Conservation (phyloP, 2,888 invertebrate species). For the Esperia sulphurella region DNA sequence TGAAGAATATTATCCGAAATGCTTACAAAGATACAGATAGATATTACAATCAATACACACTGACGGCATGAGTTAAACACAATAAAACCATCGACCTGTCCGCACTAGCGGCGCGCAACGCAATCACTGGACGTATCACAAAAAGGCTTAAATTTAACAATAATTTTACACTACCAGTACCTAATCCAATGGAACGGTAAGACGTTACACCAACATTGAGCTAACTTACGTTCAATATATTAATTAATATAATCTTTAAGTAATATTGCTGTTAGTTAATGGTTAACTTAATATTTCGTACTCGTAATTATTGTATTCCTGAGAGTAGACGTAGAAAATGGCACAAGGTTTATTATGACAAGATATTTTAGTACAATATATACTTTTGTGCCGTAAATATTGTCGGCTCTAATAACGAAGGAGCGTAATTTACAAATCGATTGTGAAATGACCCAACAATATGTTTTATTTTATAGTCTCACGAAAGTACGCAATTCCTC, state of each 20-base stretch:
- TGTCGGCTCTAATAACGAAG: too few relatives aligned
- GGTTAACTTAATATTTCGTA: conserved; percentile 63
- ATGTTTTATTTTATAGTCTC: too few relatives aligned
- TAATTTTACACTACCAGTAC: conserved; percentile 68
- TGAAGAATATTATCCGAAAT: too few relatives aligned
- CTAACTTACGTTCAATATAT: conserved; percentile 76
- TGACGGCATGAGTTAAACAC: conserved; percentile 1
- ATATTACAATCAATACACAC: background rate
- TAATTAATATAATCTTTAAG: conserved; percentile 70
- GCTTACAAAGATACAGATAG: too few relatives aligned
- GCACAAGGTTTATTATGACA: conserved; percentile 75
- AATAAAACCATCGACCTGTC: background rate
- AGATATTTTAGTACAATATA: conserved; percentile 48
- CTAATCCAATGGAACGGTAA: conserved; percentile 76
- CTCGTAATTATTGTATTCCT: conserved; percentile 55
- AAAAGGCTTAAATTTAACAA: conserved; percentile 49
- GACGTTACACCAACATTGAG: conserved; percentile 73
- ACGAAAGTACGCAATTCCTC: too few relatives aligned
- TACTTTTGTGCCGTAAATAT: conserved; percentile 47
- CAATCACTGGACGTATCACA: conserved; percentile 77
- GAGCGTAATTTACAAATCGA: too few relatives aligned
- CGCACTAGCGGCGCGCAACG: conserved; percentile 10
- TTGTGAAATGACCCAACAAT: too few relatives aligned
- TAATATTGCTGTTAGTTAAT: conserved; percentile 75
- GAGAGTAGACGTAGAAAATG: conserved; percentile 68